Percentiles rank a stretch among this genome's conserved stretches.
phyloP scores from a whole-genome alignment of 2,797 vertebrate genomes.

The Oryzias sinensis region DNA sequence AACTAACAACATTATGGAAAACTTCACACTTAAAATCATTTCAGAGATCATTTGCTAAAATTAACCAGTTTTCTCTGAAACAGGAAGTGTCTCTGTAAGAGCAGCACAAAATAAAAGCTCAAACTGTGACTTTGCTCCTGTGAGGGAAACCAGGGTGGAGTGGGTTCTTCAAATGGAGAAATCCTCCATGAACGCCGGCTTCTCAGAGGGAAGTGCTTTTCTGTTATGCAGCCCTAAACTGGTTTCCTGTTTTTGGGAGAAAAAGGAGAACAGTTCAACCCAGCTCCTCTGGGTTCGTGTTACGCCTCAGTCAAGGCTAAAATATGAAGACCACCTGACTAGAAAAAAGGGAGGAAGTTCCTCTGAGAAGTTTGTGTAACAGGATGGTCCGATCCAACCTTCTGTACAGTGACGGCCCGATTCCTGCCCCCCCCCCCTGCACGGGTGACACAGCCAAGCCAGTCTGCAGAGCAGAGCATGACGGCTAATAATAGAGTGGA shows the following conservation, averaged over 20 bases:
- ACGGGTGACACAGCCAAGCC: slow-evolving; percentile 56
- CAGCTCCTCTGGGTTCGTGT: no score
- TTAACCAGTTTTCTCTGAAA: no score
- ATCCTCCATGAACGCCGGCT: slow-evolving; percentile 34
- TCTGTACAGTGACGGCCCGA: slow-evolving; percentile 40
- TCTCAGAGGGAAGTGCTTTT: slow-evolving; percentile 33
- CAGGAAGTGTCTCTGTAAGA: no score
- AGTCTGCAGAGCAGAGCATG: slow-evolving; percentile 65
- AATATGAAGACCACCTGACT: background rate
- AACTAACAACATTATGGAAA: no score
- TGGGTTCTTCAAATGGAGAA: slow-evolving; percentile 34
- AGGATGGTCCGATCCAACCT: background rate
- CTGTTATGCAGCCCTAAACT: slow-evolving; percentile 26
- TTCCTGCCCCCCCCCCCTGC: slow-evolving; percentile 47
- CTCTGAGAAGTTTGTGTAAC: slow-evolving; percentile 6
- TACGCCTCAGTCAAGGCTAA: background rate
- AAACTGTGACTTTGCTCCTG: no score
- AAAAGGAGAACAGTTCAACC: slow-evolving; percentile 17
- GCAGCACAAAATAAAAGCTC: no score
- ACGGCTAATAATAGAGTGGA: slow-evolving; percentile 60
- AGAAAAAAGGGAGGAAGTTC: background rate
- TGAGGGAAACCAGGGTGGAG: slow-evolving; percentile 2
- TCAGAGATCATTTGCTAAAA: no score
- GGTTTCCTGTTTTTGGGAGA: slow-evolving; percentile 40
- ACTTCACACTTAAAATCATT: no score